Evolutionary conservation across 2,797 vertebrate genomes (phyloP), one percentile per base, ranked within the genome.

Genomic region (Phataginus tricuspis): DNA sequence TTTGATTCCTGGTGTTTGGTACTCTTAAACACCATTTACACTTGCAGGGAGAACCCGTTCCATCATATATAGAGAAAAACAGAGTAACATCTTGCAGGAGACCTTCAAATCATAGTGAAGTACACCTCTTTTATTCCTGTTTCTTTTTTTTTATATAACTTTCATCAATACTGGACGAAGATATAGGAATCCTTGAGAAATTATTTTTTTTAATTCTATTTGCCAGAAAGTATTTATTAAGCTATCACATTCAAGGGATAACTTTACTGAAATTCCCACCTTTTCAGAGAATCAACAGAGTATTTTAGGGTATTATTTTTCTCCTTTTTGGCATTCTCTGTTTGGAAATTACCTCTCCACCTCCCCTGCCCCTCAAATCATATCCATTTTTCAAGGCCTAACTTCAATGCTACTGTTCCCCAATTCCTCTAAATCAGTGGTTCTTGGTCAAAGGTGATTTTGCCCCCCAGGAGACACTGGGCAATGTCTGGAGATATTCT

Each of bases 1-100:
- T 89, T 82, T 94, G 88, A 93, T 78, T 94, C 74, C 92, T 95
- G 86, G 95, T 91, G 90, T 97, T 95, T 97, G 92, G 90, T 86
- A 96, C 91, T 77, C 96, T 89, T 83, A 90, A 64, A 49, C 59
- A 96, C 79, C 95, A 96, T 92, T 97, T 96, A 96, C 71, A 93
- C 63, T 87, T 51, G 2, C 61, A 93, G 89, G 75, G 87, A 97
- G 86, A 95, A 95, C 13, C 71, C 34, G 2, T 74, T 95, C 84
- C 42, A 71, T 55, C 95, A 75, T 64, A 79, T 63, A 92, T 11
- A 31, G 37, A 92, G 18, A 49, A 91, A 97, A 96, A 93, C 3
- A 16, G 21, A 55, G 51, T 91, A 61, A 87, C 78, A 91, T 75
- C 42, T 83, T 92, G 7, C 75, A 87, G 51, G 75, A 88, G 69